phyloP scores from a whole-genome alignment of 1,140 invertebrate genomes.

The Calliopsis andreniformis region DNA sequence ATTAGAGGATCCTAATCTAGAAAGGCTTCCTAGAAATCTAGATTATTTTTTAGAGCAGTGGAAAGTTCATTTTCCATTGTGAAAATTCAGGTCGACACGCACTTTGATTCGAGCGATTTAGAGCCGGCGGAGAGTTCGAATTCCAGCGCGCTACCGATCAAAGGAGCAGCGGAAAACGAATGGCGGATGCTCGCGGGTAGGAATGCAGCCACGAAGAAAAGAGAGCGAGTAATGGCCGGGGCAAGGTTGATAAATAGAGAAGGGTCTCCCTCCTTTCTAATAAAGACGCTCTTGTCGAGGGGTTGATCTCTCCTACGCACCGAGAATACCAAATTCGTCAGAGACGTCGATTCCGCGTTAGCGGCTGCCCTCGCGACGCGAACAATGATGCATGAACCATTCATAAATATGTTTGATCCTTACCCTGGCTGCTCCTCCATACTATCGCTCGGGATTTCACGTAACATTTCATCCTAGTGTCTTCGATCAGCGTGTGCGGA shows the following conservation, averaged over 20 bases:
- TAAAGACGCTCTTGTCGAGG: constrained; percentile 81
- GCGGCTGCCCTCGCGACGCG: constrained; percentile 33
- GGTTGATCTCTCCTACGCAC: constrained; percentile 78
- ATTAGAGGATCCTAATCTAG: no score
- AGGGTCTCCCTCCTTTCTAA: constrained; percentile 78
- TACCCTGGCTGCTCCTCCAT: background rate
- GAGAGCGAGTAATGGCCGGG: constrained; percentile 67
- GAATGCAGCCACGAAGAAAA: constrained; percentile 70
- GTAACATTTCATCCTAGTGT: background rate
- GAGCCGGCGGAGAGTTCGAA: constrained; percentile 47
- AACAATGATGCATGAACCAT: constrained; percentile 58
- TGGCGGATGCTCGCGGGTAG: constrained; percentile 55
- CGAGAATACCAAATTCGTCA: constrained; percentile 79
- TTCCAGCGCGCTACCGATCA: constrained; percentile 55
- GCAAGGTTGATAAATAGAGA: constrained; percentile 78
- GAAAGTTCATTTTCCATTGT: no score
- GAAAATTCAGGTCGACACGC: background rate
- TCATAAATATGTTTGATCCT: constrained; percentile 31
- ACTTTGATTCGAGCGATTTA: constrained; percentile 25
- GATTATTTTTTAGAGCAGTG: no score
- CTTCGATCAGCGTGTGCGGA: no score
- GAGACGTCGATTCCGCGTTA: constrained; percentile 61
- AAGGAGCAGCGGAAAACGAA: constrained; percentile 46
- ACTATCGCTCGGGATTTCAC: constrained; percentile 13
- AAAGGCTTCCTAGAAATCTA: no score